These are phyloP conservation scores for Cephalophus harveyi DNA, from an alignment of 2,113 vertebrate species.

Conservation along the genomic window DNA sequence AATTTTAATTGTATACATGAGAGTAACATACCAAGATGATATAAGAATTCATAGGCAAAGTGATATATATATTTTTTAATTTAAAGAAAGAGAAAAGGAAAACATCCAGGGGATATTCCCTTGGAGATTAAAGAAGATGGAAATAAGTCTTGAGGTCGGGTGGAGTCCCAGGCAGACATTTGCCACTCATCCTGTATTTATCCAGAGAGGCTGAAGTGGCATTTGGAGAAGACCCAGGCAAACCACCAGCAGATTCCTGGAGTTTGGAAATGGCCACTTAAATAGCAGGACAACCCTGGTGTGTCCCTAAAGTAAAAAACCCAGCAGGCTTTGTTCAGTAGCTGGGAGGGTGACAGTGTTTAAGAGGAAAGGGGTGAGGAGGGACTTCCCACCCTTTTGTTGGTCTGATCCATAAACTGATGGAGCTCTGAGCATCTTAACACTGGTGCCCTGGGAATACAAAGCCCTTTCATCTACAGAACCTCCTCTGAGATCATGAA, in stretches of 20 bases:
- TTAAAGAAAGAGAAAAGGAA: background rate
- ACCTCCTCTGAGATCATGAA: background rate
- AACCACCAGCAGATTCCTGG: conserved; percentile 50
- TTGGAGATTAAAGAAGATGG: background rate
- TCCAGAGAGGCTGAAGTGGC: conserved; percentile 30
- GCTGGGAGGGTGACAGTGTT: background rate
- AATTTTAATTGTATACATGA: background rate
- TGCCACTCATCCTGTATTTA: conserved; percentile 63
- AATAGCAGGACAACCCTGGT: background rate
- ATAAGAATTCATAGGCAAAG: background rate
- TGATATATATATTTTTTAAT: background rate
- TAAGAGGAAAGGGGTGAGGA: background rate
- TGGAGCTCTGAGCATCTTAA: background rate
- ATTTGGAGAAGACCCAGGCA: conserved; percentile 53
- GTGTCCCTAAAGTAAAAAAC: background rate
- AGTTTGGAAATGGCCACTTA: background rate
- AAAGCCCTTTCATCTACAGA: background rate
- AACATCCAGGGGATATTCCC: background rate
- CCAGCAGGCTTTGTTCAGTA: background rate
- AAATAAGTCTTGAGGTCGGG: background rate
- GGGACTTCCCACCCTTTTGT: background rate
- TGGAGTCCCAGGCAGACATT: background rate
- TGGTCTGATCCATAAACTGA: background rate
- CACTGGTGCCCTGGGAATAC: background rate
- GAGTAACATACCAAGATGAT: background rate